Base-by-base conservation (phyloP, 2,888 invertebrate genomes). In the Lepidocyrtoides sp. region DNA sequence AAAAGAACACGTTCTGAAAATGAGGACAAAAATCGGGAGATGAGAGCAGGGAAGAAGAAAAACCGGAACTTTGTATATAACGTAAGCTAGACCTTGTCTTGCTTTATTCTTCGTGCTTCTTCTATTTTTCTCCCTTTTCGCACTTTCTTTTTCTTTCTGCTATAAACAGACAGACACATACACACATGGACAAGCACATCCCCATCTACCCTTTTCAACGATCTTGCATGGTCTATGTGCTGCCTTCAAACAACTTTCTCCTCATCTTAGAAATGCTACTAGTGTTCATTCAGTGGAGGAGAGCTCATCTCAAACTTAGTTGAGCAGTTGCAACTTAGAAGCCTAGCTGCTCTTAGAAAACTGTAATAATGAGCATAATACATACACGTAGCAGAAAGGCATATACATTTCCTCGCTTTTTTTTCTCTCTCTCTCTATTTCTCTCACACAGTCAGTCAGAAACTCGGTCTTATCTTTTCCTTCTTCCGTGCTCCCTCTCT, bases 21-120 rank as follows among this genome's bases (percentile, higher is more conserved):
- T 84, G 72, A 84, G 85, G 72, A 54, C 72, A 72, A 72, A 85
- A 85, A 85, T 85, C 72, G 85, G 17, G 72, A 72, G 72, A 72
- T 23, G 72, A 82, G 72, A 51, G 72, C 23, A 85, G 51, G 17
- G 66, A n/a, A 84, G 44, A 69, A 17, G 51, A 29, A 17, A 69
- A 83, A 82, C 29, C 84, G 69, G 69, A 69, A 84, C 66, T 32
- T 51, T 20, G 17, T 20, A 23, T 29, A 60, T n/a, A n/a, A n/a
- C n/a, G n/a, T 60, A 36, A 14, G 82, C 57, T 14, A 41, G 60
- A 60, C 44, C 20, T 12, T 29, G 66, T 20, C 48, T 44, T 44
- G 29, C n/a, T n/a, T n/a, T n/a, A n/a, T 85, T 29, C 85, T 2
- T 48, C 44, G 72, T 75, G 72, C 54, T 41, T 83, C 69, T 44